Conservation (phyloP, 2,797 vertebrate species). For the Poeciliopsis gracilis region DNA sequence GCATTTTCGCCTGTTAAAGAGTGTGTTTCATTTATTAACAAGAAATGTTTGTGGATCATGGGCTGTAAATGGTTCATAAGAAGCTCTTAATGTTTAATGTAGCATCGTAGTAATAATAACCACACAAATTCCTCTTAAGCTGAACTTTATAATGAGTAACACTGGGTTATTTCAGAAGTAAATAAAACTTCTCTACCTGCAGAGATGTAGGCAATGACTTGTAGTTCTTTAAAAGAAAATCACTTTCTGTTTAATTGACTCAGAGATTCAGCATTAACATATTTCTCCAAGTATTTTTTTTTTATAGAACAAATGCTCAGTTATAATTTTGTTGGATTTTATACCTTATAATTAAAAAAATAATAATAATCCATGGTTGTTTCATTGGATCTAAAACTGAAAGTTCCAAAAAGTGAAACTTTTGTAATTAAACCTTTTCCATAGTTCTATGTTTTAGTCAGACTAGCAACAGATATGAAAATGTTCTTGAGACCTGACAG, state of each 20-base stretch:
- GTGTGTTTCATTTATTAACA: not conserved
- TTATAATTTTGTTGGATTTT: not conserved
- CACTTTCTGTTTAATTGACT: not conserved
- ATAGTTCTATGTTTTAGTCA: not conserved
- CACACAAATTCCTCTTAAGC: not conserved
- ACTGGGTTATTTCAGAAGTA: not conserved
- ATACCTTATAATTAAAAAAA: not conserved
- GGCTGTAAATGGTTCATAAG: not conserved
- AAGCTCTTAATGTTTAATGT: not conserved
- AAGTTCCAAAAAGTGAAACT: not conserved
- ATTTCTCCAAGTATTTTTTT: not conserved
- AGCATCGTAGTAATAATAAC: not conserved
- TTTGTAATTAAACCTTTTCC: not conserved
- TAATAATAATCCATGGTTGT: not conserved
- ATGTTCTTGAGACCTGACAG: not conserved
- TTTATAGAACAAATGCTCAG: not conserved
- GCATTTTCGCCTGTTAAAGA: not conserved
- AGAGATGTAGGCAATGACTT: not conserved
- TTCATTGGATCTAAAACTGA: not conserved
- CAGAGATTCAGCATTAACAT: not conserved
- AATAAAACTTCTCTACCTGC: not conserved
- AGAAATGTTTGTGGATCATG: not conserved
- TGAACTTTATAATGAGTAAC: not conserved
- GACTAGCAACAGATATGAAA: not conserved
- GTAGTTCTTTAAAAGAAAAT: not conserved